These are phyloP conservation scores for Bombus soroeensis DNA, from an alignment of 1,140 invertebrate species.

Conservation along the genomic window DNA sequence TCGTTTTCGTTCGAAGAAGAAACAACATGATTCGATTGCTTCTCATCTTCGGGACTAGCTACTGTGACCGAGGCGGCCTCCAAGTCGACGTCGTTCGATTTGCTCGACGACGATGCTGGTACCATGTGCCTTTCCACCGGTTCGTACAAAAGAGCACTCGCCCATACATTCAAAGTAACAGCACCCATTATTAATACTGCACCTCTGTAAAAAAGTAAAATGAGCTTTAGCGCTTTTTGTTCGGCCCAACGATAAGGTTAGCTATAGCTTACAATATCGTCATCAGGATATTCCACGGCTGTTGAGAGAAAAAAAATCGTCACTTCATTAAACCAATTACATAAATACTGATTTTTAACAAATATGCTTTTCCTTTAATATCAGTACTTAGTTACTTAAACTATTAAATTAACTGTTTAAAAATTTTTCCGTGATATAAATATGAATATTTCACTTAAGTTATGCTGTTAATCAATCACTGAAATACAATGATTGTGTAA, in stretches of 20 bases:
- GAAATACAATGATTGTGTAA: slow-evolving; percentile 1
- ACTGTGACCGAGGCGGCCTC: slow-evolving; percentile 55
- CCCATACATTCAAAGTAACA: slow-evolving; percentile 91
- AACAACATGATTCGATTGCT: slow-evolving; percentile 55
- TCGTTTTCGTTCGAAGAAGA: slow-evolving; percentile 48
- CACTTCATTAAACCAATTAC: slow-evolving; percentile 13
- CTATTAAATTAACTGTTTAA: not conserved
- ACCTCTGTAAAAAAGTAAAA: slow-evolving; percentile 83
- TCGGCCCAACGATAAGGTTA: not conserved
- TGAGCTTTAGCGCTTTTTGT: slow-evolving; percentile 31
- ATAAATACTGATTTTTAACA: not conserved
- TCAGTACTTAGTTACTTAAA: not conserved
- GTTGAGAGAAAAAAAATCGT: slow-evolving; percentile 11
- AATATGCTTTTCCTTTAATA: not conserved
- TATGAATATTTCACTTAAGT: not conserved
- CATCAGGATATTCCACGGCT: slow-evolving; percentile 37
- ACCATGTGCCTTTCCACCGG: slow-evolving; percentile 91
- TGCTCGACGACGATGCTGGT: slow-evolving; percentile 46
- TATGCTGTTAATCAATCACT: slow-evolving; percentile 1
- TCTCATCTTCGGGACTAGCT: slow-evolving; percentile 68
- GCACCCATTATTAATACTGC: slow-evolving; percentile 92
- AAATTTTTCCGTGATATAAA: not conserved
- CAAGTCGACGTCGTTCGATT: slow-evolving; percentile 52
- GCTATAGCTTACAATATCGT: slow-evolving; percentile 47
- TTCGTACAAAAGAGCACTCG: slow-evolving; percentile 91